Base-by-base conservation (phyloP, 2,797 vertebrate species). In the Manis javanica region DNA sequence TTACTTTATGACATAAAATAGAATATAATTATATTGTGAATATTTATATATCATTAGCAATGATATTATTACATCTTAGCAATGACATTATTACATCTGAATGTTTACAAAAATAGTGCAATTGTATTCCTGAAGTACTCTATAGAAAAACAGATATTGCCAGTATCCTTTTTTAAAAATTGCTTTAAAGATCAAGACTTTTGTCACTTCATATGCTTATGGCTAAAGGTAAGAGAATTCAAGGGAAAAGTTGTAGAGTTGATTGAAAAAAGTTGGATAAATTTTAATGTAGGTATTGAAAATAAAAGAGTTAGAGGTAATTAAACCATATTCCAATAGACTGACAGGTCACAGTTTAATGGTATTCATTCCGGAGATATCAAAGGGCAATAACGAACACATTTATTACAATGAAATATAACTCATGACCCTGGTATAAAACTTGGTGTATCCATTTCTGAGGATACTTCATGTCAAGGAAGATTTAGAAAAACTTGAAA, bases 261-360 rank as follows among this genome's bases (percentile, higher is more conserved):
- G 18, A 90, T 42, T 93, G n/a, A 90, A 95, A 92, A 69, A 23
- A 63, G 4, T 87, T 69, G 9, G 29, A 51, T 82, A 11, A 72
- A 68, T 87, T 88, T 96, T 90, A 90, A 87, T 91, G 16, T 86
- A 29, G 61, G 1, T 59, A 74, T 97, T 96, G 72, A 95, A 95
- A 74, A 85, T 46, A 68, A 93, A 78, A 75, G 19, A 83, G 87
- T 77, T 95, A 86, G 68, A 86, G 34, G 51, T 91, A 57, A 89
- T 86, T 92, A 95, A 82, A 49, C 21, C n/a, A 68, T 84, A 95
- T 90, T 84, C 34, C 31, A 89, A 24, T 97, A 61, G 83, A 13
- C 46, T 74, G 26, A 63, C 37, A 69, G 31, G 31, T 84, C 49
- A 31, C 88, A 7, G 77, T 78, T 94, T 92, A 95, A 69, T 61